phyloP scores from a whole-genome alignment of 2,888 invertebrate species.

The Lysandra bellargus region DNA sequence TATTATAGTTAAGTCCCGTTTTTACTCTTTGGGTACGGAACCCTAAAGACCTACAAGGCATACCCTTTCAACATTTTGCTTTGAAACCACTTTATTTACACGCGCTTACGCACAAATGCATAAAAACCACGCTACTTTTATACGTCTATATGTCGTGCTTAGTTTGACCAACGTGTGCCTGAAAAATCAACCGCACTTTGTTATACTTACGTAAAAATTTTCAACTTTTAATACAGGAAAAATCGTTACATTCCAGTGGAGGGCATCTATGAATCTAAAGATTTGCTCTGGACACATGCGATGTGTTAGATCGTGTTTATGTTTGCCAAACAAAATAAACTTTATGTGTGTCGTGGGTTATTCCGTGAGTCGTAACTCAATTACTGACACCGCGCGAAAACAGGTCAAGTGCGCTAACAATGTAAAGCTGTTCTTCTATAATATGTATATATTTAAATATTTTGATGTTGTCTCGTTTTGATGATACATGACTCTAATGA shows the following conservation, averaged over 20 bases:
- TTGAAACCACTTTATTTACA: too few species aligned
- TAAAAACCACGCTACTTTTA: too few species aligned
- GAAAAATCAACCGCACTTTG: too few species aligned
- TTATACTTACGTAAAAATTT: too few species aligned
- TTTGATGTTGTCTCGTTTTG: not conserved
- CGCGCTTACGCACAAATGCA: too few species aligned
- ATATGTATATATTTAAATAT: not conserved
- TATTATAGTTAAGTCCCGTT: too few species aligned
- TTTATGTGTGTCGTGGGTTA: conserved; percentile 5
- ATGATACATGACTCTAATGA: not conserved
- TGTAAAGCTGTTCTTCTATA: not conserved
- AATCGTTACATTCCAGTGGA: not conserved
- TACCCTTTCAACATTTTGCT: too few species aligned
- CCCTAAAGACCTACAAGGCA: too few species aligned
- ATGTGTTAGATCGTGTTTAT: conserved; percentile 10
- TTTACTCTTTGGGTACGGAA: too few species aligned
- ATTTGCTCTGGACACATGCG: not conserved
- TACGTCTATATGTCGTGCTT: too few species aligned
- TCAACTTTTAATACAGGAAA: too few species aligned
- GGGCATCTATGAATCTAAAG: not conserved
- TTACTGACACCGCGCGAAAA: not conserved
- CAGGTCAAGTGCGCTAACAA: conserved; percentile 10
- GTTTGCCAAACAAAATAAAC: conserved; percentile 20
- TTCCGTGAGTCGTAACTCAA: conserved; percentile 18
- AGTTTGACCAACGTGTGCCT: too few species aligned